phyloP scores from a whole-genome alignment of 2,113 vertebrate genomes.

The Dipodomys ordii region DNA sequence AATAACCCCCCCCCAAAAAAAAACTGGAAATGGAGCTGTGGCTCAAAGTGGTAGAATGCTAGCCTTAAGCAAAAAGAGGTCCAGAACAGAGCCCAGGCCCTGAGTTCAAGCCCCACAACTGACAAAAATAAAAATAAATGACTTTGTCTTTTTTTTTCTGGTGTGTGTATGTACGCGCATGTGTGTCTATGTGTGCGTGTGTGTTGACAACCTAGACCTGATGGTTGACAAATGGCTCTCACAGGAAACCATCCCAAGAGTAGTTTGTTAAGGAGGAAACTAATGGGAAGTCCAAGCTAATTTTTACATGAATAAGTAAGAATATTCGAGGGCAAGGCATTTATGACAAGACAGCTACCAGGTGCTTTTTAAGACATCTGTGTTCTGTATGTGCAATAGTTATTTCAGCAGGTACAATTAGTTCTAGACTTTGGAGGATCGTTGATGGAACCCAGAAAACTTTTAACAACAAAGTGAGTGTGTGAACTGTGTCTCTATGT shows the following conservation, averaged over 20 bases:
- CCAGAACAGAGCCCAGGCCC: too few relatives aligned
- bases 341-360: conserved; percentile 41
- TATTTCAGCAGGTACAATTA: not conserved
- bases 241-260: conserved; percentile 36
- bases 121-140: not conserved
- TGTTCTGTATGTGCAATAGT: conserved; percentile 16
- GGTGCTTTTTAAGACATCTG: not conserved
- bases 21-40: too few relatives aligned
- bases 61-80: too few relatives aligned
- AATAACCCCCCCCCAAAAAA: too few relatives aligned
- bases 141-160: not conserved
- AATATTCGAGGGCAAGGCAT: not conserved
- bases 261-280: conserved; percentile 61
- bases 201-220: not conserved
- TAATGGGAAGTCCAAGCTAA: conserved; percentile 46
- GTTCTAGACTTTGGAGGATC: conserved; percentile 42
- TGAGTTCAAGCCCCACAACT: too few relatives aligned
- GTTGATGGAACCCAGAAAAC: not conserved
- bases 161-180: too few relatives aligned
- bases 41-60: too few relatives aligned
- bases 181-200: not conserved
- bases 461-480: conserved; percentile 4
- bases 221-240: not conserved
- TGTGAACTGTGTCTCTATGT: not conserved
- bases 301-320: conserved; percentile 62